These are phyloP conservation scores for Hippocampus abdominalis DNA, from an alignment of 2,113 vertebrate species.

Conservation along the genomic window DNA sequence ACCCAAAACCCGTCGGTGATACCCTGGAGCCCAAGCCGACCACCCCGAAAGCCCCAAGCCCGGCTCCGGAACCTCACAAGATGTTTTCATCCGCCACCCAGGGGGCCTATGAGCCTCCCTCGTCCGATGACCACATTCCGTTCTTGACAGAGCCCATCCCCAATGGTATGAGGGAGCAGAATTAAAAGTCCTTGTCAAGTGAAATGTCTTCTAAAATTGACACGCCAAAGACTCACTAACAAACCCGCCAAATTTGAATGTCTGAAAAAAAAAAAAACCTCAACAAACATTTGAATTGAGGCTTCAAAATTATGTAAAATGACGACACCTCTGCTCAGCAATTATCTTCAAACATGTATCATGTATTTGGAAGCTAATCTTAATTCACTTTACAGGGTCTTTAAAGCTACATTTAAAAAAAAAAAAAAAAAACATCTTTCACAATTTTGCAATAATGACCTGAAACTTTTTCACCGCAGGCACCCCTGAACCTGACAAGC, in stretches of 20 bases:
- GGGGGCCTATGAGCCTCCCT: conserved; percentile 19
- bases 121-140: conserved; percentile 47
- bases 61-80: conserved; percentile 53
- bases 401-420: too few relatives aligned
- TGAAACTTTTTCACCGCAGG: conserved; percentile 12
- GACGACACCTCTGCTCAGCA: too few relatives aligned
- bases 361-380: too few relatives aligned
- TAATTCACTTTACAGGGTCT: too few relatives aligned
- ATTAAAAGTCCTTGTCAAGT: not conserved
- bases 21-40: conserved; percentile 52
- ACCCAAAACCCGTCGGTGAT: conserved; percentile 48
- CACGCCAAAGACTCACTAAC: too few relatives aligned
- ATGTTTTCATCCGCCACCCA: conserved; percentile 27
- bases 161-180: conserved; percentile 38
- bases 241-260: too few relatives aligned
- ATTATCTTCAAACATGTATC: too few relatives aligned
- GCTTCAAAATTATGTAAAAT: too few relatives aligned
- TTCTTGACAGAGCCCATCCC: conserved; percentile 61
- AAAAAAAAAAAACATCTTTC: too few relatives aligned
- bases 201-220: not conserved
- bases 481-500: conserved; percentile 51
- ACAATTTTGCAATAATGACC: not conserved
- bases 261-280: too few relatives aligned
- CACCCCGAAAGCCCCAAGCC: conserved; percentile 39
- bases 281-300: too few relatives aligned